A percentile compares a stretch with the other conserved stretches of the same genome.
Evolutionary conservation across 2,113 vertebrate genomes (phyloP).

Genomic region (Colossoma macropomum): DNA sequence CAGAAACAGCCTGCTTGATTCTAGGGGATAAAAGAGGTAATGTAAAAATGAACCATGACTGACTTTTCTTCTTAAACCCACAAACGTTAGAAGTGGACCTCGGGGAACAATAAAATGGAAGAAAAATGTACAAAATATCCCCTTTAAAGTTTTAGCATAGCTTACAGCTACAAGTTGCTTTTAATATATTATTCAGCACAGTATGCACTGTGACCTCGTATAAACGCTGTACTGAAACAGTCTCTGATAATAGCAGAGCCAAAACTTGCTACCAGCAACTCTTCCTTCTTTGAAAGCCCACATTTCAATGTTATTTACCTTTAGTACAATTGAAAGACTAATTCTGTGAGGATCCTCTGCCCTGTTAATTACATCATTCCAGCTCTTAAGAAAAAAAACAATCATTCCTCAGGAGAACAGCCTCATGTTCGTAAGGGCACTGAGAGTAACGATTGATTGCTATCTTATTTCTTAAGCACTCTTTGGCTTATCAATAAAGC

Average conservation of each 20-base stretch:
- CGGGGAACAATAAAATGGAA: no score
- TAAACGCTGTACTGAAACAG: not conserved
- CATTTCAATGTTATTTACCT: not conserved
- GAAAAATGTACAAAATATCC: no score
- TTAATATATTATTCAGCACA: not conserved
- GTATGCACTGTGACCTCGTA: not conserved
- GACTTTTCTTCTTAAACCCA: no score
- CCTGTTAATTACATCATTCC: constrained; percentile 43
- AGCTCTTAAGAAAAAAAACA: not conserved
- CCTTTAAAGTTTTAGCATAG: no score
- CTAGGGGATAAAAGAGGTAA: no score
- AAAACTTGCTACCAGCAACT: not conserved
- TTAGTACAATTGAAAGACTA: not conserved
- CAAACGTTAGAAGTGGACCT: no score
- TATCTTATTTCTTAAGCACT: constrained; percentile 27
- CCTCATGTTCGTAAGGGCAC: not conserved
- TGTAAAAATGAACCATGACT: no score
- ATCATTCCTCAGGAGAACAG: constrained; percentile 26
- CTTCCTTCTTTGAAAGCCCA: not conserved
- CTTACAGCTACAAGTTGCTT: no score
- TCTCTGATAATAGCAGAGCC: not conserved
- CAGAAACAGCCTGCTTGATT: no score
- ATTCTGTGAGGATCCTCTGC: constrained; percentile 1
- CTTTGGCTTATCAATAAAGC: constrained; percentile 39
- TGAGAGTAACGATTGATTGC: constrained; percentile 17